Base-by-base conservation (phyloP, 2,888 invertebrate species). In the Euphydryas editha region DNA sequence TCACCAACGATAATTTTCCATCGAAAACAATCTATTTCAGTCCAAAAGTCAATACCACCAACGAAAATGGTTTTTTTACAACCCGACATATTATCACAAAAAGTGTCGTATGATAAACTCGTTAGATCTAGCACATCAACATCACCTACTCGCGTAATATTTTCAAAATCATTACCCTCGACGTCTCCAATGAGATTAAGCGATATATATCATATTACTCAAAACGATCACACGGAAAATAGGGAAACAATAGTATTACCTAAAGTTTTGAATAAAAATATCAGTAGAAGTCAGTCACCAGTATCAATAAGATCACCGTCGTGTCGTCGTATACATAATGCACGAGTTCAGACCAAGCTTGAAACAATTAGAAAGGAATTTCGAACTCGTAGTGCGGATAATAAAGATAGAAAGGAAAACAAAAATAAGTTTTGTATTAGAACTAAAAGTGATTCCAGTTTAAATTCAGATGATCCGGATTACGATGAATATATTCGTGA, bases 401-500 rank as follows among this genome's bases (percentile, higher is more conserved):
- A 95, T 24, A 57, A 72, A 94, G 93, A 13, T 94, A 95, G 62
- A 81, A 84, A 75, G 80, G 79, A 72, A 65, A 68, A 21, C 21
- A 75, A 75, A 69, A 75, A 75, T 57, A 81, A 71, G 63, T 66
- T 74, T 39, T 68, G 70, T 1, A 61, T 72, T 4, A 87, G 85
- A 80, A 85, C 87, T 1, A 86, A 83, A 77, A 91, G 91, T 73
- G 87, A 88, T 62, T 82, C 86, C 46, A 88, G 87, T 79, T 76
- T 92, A 69, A 76, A 82, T 68, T 67, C 70, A 17, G 89, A 93
- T 75, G 94, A 94, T 75, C 94, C 94, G 20, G 95, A 95, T 71
- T 96, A 95, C 78, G 95, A 95, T 72, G 94, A 94, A 70, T 96
- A 96, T 76, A 90, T 96, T 55, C 86, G 93, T 37, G 95, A 95